Evolutionary conservation across 2,113 vertebrate species (phyloP).

Genomic region (Turnix velox): DNA sequence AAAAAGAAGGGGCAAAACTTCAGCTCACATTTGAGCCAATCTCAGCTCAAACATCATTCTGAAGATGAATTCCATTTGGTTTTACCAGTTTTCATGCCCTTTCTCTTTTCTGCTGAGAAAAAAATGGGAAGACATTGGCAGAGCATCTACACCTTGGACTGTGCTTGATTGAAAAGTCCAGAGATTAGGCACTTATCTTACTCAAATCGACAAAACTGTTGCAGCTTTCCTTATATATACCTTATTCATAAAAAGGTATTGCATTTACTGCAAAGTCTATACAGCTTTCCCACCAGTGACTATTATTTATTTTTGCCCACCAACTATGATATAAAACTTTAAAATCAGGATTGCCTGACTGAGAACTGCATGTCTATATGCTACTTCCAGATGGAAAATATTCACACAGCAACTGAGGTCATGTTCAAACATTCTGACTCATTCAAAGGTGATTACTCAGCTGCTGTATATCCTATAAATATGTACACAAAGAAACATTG

Average conservation of each 20-base stretch:
- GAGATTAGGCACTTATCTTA: not conserved
- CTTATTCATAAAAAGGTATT: not conserved
- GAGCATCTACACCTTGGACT: not conserved
- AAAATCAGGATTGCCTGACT: not conserved
- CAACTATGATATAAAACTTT: not conserved
- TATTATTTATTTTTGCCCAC: not conserved
- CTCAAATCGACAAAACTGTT: not conserved
- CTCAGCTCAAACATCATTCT: not conserved
- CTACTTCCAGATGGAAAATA: not conserved
- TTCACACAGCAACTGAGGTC: not conserved
- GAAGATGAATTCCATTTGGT: not conserved
- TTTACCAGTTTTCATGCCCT: not conserved
- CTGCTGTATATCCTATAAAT: not conserved
- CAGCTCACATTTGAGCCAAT: not conserved
- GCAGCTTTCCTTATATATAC: not conserved
- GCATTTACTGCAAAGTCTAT: not conserved
- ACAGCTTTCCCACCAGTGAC: not conserved
- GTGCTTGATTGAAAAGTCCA: not conserved
- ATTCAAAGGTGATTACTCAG: not conserved
- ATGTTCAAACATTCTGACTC: not conserved
- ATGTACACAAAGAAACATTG: not conserved
- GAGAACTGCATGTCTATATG: not conserved
- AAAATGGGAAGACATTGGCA: not conserved
- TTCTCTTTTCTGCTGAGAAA: not conserved
- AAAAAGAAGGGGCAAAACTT: not conserved